Percentiles rank a stretch among this genome's conserved stretches.
Evolutionary conservation across 2,888 invertebrate species (phyloP).

Genomic region (Diploptera punctata): DNA sequence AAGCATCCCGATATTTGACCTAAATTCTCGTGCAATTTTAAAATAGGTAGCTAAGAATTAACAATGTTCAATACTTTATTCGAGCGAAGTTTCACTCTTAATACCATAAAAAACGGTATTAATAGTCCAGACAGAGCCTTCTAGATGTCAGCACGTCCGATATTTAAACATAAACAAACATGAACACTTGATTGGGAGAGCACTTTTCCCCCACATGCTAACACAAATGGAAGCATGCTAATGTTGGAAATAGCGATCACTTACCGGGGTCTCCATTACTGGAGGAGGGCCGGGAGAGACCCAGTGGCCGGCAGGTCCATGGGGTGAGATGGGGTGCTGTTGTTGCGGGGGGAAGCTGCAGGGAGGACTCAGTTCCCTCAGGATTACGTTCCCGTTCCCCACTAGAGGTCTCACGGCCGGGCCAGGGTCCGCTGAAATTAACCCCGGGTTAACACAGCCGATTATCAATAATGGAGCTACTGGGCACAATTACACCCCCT

Average conservation of each 20-base stretch:
- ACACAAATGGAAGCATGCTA: no score
- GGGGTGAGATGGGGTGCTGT: constrained; percentile 16
- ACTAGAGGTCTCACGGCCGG: constrained; percentile 34
- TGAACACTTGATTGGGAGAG: no score
- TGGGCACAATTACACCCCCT: constrained; percentile 10
- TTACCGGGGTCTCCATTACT: constrained; percentile 26
- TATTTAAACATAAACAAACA: no score
- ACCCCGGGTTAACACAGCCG: not conserved
- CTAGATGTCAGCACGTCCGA: no score
- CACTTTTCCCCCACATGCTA: no score
- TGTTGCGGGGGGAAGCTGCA: constrained; percentile 26
- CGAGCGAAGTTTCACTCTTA: no score
- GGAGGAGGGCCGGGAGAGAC: constrained; percentile 37
- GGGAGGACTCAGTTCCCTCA: constrained; percentile 40
- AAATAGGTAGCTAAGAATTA: no score
- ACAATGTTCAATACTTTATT: no score
- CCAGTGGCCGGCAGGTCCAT: constrained; percentile 34
- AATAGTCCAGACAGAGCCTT: no score
- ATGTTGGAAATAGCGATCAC: not conserved
- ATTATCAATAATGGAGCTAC: constrained; percentile 10
- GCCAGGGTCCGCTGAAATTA: constrained; percentile 29
- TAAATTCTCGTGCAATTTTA: no score
- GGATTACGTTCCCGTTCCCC: constrained; percentile 42
- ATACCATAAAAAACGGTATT: no score
- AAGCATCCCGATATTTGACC: no score